Conservation (phyloP, 2,888 invertebrate genomes). For the Lobophora halterata region DNA sequence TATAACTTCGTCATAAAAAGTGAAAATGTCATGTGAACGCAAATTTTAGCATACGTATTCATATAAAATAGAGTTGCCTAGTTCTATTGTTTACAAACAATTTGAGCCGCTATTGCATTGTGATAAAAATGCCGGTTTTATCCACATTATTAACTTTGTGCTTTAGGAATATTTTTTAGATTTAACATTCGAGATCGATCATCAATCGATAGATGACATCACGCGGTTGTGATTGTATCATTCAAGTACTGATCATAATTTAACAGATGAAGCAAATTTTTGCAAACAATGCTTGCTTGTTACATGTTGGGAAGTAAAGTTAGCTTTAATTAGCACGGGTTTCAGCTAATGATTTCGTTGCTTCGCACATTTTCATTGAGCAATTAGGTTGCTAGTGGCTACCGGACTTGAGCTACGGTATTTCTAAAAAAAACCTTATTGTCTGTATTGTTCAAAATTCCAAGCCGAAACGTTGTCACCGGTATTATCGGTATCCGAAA, state of each 20-base stretch:
- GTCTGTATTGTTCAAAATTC: constrained; percentile 31
- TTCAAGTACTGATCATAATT: constrained; percentile 17
- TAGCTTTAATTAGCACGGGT: constrained; percentile 24
- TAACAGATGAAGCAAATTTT: constrained; percentile 22
- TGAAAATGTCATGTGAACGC: too few species aligned
- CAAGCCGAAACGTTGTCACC: constrained; percentile 57
- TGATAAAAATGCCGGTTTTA: constrained; percentile 1
- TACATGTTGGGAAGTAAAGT: constrained; percentile 23
- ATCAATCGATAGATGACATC: constrained; percentile 20
- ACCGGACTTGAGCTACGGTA: constrained; percentile 1
- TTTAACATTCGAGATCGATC: constrained; percentile 9
- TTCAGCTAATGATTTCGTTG: constrained; percentile 21
- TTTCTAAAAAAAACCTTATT: constrained; percentile 33
- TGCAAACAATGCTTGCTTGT: constrained; percentile 28
- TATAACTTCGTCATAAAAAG: too few species aligned
- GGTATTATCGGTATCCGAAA: constrained; percentile 50
- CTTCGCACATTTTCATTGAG: constrained; percentile 27
- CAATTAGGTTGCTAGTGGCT: constrained; percentile 6
- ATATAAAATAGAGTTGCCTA: too few species aligned
- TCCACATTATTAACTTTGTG: too few species aligned
- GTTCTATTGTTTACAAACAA: constrained; percentile 24
- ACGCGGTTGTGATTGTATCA: constrained; percentile 15
- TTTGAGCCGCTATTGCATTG: not conserved
- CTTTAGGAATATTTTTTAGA: too few species aligned
- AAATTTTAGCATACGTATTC: too few species aligned